Conservation (phyloP, 37 sponge, comb jelly and placozoan genomes). For the Theonella swinhoei region DNA sequence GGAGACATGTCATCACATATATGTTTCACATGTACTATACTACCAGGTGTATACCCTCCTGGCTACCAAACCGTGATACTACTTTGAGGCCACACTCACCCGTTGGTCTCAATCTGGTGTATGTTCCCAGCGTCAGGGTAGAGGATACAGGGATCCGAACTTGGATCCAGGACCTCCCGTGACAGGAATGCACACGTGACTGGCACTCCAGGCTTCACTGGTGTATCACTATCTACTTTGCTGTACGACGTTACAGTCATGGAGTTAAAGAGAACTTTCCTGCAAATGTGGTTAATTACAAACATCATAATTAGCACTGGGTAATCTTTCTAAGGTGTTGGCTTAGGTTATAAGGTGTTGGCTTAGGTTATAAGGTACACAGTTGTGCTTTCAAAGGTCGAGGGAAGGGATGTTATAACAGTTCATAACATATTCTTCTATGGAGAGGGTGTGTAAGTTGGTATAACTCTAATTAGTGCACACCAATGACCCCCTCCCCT, state of each 20-base stretch:
- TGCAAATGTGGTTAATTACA: constrained; percentile 26
- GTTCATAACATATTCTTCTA: too few relatives aligned
- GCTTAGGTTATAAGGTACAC: too few relatives aligned
- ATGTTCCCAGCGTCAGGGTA: constrained; percentile 52
- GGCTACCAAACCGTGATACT: too few relatives aligned
- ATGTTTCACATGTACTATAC: not conserved
- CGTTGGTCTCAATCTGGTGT: constrained; percentile 51
- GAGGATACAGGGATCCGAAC: constrained; percentile 44
- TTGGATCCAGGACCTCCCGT: constrained; percentile 5
- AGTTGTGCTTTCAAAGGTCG: too few relatives aligned
- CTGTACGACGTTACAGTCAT: constrained; percentile 61
- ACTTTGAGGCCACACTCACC: constrained; percentile 33
- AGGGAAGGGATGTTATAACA: too few relatives aligned
- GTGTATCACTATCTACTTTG: not conserved
- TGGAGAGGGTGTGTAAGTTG: too few relatives aligned
- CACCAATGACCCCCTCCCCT: too few relatives aligned
- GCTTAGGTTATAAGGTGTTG: too few relatives aligned
- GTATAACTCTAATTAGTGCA: too few relatives aligned
- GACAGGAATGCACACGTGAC: constrained; percentile 5
- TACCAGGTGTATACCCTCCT: not conserved
- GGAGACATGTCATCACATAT: too few relatives aligned
- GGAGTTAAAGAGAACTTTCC: constrained; percentile 67
- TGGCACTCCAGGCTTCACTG: not conserved
- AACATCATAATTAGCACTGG: too few relatives aligned
- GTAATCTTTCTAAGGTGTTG: too few relatives aligned